phyloP scores from a whole-genome alignment of 35 echinoderm and acorn worm species.

The Chiridota heheva region DNA sequence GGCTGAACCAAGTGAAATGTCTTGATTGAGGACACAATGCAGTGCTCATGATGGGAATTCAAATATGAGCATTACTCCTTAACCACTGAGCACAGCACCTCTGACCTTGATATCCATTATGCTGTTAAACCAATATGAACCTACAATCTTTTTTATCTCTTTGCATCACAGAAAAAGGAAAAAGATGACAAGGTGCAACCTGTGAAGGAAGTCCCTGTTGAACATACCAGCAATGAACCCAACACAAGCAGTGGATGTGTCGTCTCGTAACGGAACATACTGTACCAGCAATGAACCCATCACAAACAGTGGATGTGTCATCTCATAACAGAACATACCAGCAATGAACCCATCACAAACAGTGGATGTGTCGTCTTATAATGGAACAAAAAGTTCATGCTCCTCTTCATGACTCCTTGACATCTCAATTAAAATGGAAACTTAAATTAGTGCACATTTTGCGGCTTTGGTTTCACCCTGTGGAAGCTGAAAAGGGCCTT shows the following conservation, averaged over 20 bases:
- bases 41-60: neutral
- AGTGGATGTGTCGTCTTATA: conserved; percentile 86
- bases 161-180: conserved; percentile 43
- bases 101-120: no score
- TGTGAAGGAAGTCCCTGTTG: conserved; percentile 83
- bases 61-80: neutral
- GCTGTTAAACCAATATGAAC: neutral
- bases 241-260: conserved; percentile 80
- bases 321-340: conserved; percentile 71
- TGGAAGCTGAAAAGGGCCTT: no score
- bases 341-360: conserved; percentile 75
- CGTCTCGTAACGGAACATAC: conserved; percentile 63
- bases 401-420: no score
- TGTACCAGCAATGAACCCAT: conserved; percentile 76
- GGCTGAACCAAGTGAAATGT: no score
- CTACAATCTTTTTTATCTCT: neutral
- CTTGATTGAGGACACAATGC: neutral
- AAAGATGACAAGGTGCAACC: conserved; percentile 85
- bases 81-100: neutral
- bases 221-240: conserved; percentile 76
- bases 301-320: conserved; percentile 77
- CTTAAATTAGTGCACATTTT: no score
- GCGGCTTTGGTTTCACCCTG: no score
- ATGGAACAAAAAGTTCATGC: conserved; percentile 43
- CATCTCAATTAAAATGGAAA: no score